Percentiles rank a stretch among this genome's conserved stretches.
Evolutionary conservation across 2,113 vertebrate genomes (phyloP).

Genomic region (Melanerpes formicivorus): DNA sequence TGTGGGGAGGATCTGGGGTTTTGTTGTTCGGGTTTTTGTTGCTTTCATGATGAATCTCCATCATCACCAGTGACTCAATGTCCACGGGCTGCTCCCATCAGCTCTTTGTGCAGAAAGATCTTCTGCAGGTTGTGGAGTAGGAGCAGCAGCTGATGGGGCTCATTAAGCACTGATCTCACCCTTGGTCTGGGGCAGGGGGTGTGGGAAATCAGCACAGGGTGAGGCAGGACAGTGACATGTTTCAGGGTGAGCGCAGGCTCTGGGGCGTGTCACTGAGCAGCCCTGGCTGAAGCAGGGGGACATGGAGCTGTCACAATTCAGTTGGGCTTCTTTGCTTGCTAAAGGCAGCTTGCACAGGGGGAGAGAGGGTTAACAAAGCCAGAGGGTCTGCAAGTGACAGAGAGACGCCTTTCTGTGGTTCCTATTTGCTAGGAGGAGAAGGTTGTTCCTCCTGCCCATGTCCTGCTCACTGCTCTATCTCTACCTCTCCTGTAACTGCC

Average conservation of each 20-base stretch:
- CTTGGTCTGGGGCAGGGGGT: slow-evolving; percentile 1
- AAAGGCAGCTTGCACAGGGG: background rate
- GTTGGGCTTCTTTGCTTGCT: background rate
- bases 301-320: accelerated
- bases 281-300: background rate
- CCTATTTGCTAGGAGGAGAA: background rate
- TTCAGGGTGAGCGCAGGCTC: background rate
- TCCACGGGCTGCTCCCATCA: background rate
- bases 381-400: background rate
- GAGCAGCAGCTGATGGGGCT: background rate
- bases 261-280: background rate
- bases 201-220: background rate
- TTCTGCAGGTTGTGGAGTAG: background rate
- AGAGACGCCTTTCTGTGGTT: background rate
- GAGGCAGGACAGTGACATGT: background rate
- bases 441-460: accelerated
- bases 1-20: accelerated
- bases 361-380: background rate
- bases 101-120: background rate
- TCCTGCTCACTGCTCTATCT: background rate
- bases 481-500: background rate
- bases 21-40: background rate
- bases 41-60: background rate
- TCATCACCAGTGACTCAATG: background rate
- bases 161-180: background rate